Base-by-base conservation (phyloP, 2,888 invertebrate species). In the Sminthurides aquaticus region DNA sequence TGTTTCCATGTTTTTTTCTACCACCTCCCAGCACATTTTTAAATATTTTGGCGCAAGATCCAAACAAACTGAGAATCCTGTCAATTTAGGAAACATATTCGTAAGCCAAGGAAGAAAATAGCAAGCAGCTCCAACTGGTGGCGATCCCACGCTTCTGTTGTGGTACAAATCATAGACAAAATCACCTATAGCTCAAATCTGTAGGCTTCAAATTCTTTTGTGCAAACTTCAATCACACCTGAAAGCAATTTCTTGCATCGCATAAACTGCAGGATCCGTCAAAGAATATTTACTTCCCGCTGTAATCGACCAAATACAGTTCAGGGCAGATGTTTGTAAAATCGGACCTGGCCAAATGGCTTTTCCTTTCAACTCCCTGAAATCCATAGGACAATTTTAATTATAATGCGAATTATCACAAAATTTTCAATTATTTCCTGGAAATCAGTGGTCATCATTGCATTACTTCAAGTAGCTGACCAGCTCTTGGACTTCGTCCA, bases 61-160 rank as follows among this genome's bases (percentile, higher is more conserved):
- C 18, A 11, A 11, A 18, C 43, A 43, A 18, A 43, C 43, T 18
- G 43, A 43, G 58, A 68, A 72, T 3, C 72, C 70, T 5, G 70
- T 69, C n/a, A 54, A 52, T 8, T 65, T 48, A 1, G 72, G 72
- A 49, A 69, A 66, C 5, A 65, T 3, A 48, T 69, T 70, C 3
- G 70, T 70, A 15, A 72, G 25, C 49, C 58, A 66, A 2, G 72
- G 72, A 1, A 72, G 28, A 26, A 70, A 72, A 66, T 69, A 72
- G 8, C n/a, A n/a, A n/a, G n/a, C n/a, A n/a, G n/a, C n/a, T n/a
- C n/a, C n/a, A n/a, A n/a, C n/a, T n/a, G n/a, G n/a, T n/a, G n/a
- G n/a, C n/a, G n/a, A n/a, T n/a, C n/a, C n/a, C n/a, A n/a, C n/a
- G n/a, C n/a, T n/a, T n/a, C n/a, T n/a, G n/a, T n/a, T n/a, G n/a